Base-by-base conservation (phyloP, 2,888 invertebrate species). In the Holacanthella duospinosa region DNA sequence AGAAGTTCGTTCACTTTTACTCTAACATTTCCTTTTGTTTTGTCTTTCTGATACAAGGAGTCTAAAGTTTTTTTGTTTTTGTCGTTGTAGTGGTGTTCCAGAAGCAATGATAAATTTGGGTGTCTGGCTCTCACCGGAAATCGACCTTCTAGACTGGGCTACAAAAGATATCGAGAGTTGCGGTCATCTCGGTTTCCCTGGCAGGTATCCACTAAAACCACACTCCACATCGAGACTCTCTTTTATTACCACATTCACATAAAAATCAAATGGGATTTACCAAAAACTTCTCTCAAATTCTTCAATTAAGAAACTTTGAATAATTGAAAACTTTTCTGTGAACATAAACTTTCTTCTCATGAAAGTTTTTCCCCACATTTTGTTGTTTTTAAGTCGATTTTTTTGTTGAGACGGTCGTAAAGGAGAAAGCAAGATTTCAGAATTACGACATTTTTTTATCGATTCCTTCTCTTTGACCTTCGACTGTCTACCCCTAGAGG, bases 51-150 rank as follows among this genome's bases (percentile, higher is more conserved):
- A n/a, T 25, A 12, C 19, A 26, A 60, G 63, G 16, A 28, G 25
- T 4, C 59, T 56, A 24, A 3, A n/a, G 36, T 12, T 12, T 36
- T 36, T 12, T 36, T 36, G 6, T 36, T 16, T 36, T 36, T 36
- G 6, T 36, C 36, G 16, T 36, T 6, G 36, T 12, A 48, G 1
- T 48, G 67, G 67, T 25, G 61, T 64, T 61, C 67, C 66, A 16
- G 65, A 68, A 53, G 63, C 69, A 12, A 66, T 67, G 62, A 66
- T 88, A 24, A 87, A 88, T 75, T 77, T 88, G 74, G 88, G 86
- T 75, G 84, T 86, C 0, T 87, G 86, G 85, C 78, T 85, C 64
- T 81, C 84, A 26, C 82, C 86, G 0, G 82, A 84, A 54, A 80
- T 81, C 60, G 84, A 84, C 53, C 58, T 69, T 44, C 67, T 66